Percentiles rank a stretch among this genome's conserved stretches.
These are phyloP conservation scores for Cryptomyrus ogoouensis DNA, from an alignment of 2,113 vertebrate genomes.

Conservation along the genomic window DNA sequence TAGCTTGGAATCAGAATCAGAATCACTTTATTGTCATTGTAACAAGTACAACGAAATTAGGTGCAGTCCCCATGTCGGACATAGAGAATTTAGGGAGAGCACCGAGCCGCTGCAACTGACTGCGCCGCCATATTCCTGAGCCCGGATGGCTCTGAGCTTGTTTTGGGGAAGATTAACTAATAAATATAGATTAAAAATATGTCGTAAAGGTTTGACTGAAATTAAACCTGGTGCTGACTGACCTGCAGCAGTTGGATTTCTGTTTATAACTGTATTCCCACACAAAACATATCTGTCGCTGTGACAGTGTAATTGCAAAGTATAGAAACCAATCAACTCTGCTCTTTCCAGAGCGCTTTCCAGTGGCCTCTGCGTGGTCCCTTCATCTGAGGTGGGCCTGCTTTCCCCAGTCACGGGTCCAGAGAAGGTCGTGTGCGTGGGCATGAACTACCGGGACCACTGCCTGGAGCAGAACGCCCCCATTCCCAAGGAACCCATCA, in stretches of 20 bases:
- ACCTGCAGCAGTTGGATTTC: background rate
- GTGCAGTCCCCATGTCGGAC: no score
- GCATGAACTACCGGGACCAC: constrained; percentile 89
- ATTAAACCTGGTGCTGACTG: background rate
- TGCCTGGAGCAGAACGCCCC: constrained; percentile 77
- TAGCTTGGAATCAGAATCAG: no score
- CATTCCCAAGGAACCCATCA: constrained; percentile 78
- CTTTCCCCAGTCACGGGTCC: constrained; percentile 74
- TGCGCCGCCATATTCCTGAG: no score
- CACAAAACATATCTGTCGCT: background rate
- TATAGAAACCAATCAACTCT: background rate
- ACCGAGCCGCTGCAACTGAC: no score
- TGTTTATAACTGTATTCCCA: background rate
- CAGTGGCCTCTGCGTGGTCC: constrained; percentile 55
- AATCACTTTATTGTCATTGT: no score
- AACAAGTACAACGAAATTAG: no score
- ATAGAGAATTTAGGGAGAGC: no score
- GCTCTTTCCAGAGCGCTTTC: constrained; percentile 60
- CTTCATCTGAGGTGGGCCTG: constrained; percentile 51
- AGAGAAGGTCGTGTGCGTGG: constrained; percentile 86
- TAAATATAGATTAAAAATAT: background rate
- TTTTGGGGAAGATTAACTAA: background rate
- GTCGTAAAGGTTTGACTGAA: background rate
- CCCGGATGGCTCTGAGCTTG: no score
- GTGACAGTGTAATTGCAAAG: background rate